Evolutionary conservation across 2,888 invertebrate species (phyloP).

Genomic region (Drosophila robusta): DNA sequence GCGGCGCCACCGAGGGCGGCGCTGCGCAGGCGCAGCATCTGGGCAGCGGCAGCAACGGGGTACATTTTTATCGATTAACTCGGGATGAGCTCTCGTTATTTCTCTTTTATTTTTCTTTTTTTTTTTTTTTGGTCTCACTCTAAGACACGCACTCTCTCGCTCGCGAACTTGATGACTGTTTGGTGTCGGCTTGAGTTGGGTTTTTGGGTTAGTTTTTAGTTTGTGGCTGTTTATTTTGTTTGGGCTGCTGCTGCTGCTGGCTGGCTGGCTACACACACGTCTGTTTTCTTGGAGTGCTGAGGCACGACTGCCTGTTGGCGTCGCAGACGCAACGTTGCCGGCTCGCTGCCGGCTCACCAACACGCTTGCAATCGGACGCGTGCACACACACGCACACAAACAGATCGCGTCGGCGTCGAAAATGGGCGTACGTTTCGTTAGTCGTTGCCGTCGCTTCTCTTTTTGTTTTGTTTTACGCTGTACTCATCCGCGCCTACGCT

Average conservation of each 20-base stretch:
- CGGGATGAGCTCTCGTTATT: background rate
- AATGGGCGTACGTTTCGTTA: conserved; percentile 12
- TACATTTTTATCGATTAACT: conserved; percentile 43
- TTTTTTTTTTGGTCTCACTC: background rate
- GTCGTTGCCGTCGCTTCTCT: conserved; percentile 14
- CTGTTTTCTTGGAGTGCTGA: conserved; percentile 65
- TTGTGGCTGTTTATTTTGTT: conserved; percentile 8
- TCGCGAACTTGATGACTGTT: background rate
- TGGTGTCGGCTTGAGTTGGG: conserved; percentile 13
- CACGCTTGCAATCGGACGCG: conserved; percentile 5
- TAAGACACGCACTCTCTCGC: background rate
- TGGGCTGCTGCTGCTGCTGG: conserved; percentile 12
- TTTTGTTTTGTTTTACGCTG: conserved; percentile 9
- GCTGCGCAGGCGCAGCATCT: conserved; percentile 66
- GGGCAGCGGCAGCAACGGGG: conserved; percentile 57
- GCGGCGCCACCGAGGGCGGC: conserved; percentile 32
- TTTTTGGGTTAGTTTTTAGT: background rate
- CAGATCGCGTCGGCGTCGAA: conserved; percentile 47
- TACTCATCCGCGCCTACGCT: conserved; percentile 36
- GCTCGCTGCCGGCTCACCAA: conserved; percentile 50
- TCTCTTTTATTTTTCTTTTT: background rate
- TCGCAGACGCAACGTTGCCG: conserved; percentile 52
- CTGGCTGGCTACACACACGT: conserved; percentile 51
- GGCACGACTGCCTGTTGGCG: conserved; percentile 70
- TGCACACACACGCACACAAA: conserved; percentile 7